Evolutionary conservation across 1,140 invertebrate genomes (phyloP), one percentile per base, ranked within the genome.

Genomic region (Drosophila aff.): DNA sequence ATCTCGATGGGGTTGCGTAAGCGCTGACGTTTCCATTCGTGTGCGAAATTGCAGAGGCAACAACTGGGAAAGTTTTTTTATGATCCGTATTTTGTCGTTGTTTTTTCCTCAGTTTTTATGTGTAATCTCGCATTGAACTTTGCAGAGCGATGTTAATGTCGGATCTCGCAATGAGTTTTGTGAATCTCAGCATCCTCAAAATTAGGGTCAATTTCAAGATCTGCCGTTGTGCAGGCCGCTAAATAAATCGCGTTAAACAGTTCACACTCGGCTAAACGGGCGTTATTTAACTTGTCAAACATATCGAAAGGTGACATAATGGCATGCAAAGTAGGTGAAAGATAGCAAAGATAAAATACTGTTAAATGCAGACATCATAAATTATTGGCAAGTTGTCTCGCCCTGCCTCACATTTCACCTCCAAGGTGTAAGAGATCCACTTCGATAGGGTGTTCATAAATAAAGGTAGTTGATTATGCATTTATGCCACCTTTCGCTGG

Each of bases 41-140:
- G 81, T 69, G 71, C 77, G 55, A 81, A 78, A 85, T 81, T 66
- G 66, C 44, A 62, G 57, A 50, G 28, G 13, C 64, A 74, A 68
- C 59, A 76, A 41, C 41, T 81, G 71, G 64, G 81, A 83, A 83
- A 83, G 81, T 79, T 79, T 67, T 76, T 73, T 61, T 73, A 74
- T 38, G 67, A 47, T 64, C 21, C 41, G 47, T 55, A 57, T 46
- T 71, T 38, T 50, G 33, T 41, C n/a, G 33, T 53, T 33, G 18
- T 16, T 21, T 31, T 44, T 23, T 28, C 49, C 15, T 59, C 43
- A n/a, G 43, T 23, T 73, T 72, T 57, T 62, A 55, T 71, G 60
- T 33, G 31, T 66, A 73, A 81, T 81, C 46, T 77, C 63, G 64
- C 66, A 74, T 74, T 74, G 71, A 74, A 74, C 71, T 74, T 73